Evolutionary conservation across 2,888 invertebrate species (phyloP).

Genomic region (Nephrotoma appendiculata): DNA sequence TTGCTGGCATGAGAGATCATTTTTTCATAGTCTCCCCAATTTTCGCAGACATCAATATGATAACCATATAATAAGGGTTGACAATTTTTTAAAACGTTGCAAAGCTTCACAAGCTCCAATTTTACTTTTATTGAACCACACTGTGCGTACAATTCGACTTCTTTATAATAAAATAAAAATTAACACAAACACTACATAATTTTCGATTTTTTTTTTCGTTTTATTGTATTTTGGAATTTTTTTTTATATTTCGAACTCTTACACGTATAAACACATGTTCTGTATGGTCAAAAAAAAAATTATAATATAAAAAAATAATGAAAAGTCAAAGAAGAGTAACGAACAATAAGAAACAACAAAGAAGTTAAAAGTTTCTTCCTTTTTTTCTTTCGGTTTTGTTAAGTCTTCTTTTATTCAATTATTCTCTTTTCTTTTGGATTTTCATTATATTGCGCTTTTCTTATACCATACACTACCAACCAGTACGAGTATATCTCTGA

Average conservation of each 20-base stretch:
- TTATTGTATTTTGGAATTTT: background rate
- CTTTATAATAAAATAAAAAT: background rate
- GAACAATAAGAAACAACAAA: background rate
- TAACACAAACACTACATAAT: background rate
- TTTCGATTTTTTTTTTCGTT: background rate
- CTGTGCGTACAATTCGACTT: background rate
- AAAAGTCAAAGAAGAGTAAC: background rate
- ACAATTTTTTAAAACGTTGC: too few relatives aligned
- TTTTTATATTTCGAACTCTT: background rate
- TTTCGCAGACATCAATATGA: too few relatives aligned
- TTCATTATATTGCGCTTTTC: background rate
- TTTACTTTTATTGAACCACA: background rate
- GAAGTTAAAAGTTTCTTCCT: background rate
- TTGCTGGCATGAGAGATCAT: too few relatives aligned
- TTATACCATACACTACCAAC: too few relatives aligned
- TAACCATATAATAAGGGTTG: too few relatives aligned
- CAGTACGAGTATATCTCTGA: background rate
- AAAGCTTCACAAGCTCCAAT: too few relatives aligned
- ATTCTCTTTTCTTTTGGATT: background rate
- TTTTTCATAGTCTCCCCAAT: too few relatives aligned
- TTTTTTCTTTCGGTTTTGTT: background rate
- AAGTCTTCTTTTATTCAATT: background rate
- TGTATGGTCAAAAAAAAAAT: background rate
- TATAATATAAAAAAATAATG: background rate
- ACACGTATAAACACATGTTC: background rate